Evolutionary conservation across 2,113 vertebrate species (phyloP), one percentile per base, ranked within the genome.

Genomic region (Percina caprodes): DNA sequence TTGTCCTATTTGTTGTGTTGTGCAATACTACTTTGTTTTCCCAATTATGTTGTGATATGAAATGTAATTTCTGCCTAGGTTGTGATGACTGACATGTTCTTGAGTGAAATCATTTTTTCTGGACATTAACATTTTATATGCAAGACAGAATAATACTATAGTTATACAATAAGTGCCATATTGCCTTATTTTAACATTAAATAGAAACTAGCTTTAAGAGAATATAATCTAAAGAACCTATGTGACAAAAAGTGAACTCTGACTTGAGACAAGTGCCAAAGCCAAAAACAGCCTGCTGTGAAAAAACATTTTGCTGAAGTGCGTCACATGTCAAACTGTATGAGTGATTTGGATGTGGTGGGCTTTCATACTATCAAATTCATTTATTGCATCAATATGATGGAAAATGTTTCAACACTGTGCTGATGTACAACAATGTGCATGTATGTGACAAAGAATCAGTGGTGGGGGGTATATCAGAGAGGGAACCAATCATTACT

Each of bases 401-500:
- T 82, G 58, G 62, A 39, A 86, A 84, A 46, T 46, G 72, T 42
- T 82, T 72, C 60, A 49, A 79, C 58, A 76, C 69, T 76, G 39
- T 42, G 9, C 39, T 82, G 45, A 85, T 85, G 46, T 77, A 77
- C 60, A 88, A 91, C 82, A 88, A 76, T 77, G 73, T 19, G 66
- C 24, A 62, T 65, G 26, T 48, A 63, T 82, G 67, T 82, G 85
- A 86, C 78, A 85, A 75, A 52, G 66, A 71, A 69, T 69, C 46
- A 69, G 78, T 81, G 71, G 86, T 30, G 59, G 86, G 88, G 66
- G 82, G 82, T 69, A 83, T 79, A 83, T 88, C 68, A 75, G 78
- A 85, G 69, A 80, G 63, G 75, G 73, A 92, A 85, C 89, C 89
- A 92, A 92, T 93, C 92, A 94, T 92, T 92, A 95, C 86, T 92